A percentile compares a stretch with the other conserved stretches of the same genome.
Conservation (phyloP, 1,140 invertebrate species). For the Bradynema listronoti region DNA sequence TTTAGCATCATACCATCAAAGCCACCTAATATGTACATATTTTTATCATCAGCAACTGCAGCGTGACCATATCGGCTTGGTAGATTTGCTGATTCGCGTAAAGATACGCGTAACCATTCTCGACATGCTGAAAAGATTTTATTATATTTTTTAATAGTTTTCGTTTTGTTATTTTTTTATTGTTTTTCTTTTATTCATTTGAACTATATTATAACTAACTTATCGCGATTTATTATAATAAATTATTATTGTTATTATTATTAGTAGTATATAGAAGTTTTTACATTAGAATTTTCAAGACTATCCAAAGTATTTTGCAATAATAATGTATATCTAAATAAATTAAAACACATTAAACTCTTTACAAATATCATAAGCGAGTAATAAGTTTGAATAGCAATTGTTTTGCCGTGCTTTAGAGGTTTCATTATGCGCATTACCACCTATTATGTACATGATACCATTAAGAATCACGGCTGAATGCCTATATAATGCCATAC, state of each 20-base stretch:
- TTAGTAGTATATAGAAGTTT: too few relatives aligned
- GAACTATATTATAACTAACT: too few relatives aligned
- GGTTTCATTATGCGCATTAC: conserved; percentile 54
- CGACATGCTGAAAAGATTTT: conserved; percentile 43
- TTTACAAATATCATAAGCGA: conserved; percentile 48
- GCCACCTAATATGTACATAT: conserved; percentile 49
- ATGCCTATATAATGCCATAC: conserved; percentile 44
- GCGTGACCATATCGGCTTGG: conserved; percentile 47
- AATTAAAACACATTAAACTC: too few relatives aligned
- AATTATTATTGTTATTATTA: too few relatives aligned
- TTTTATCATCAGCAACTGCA: conserved; percentile 25
- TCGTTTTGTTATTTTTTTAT: too few relatives aligned
- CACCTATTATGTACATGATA: conserved; percentile 52
- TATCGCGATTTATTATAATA: too few relatives aligned
- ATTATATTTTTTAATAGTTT: not conserved
- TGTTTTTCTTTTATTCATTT: too few relatives aligned
- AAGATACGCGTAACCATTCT: conserved; percentile 43
- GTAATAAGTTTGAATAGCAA: conserved; percentile 46
- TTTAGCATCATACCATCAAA: conserved; percentile 52
- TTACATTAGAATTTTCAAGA: too few relatives aligned
- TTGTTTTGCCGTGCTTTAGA: conserved; percentile 33
- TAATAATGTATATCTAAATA: too few relatives aligned
- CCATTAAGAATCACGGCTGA: conserved; percentile 52
- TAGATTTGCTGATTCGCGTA: conserved; percentile 27
- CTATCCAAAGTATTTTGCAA: too few relatives aligned